Evolutionary conservation across 2,113 vertebrate species (phyloP).

Genomic region (Tor tambroides): DNA sequence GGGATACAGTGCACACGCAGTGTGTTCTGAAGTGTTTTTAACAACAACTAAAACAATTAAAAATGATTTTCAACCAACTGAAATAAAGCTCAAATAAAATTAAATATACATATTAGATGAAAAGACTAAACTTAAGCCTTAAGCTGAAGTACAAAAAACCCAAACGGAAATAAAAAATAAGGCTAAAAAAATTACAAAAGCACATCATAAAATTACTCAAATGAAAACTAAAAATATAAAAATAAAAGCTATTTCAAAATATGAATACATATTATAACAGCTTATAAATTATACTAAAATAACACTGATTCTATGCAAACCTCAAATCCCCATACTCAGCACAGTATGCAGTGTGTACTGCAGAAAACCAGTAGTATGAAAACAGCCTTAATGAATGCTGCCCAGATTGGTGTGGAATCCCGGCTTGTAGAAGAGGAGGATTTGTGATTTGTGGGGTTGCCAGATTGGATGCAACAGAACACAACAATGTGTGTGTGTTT

Average conservation of each 20-base stretch:
- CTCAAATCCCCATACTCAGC: too few species aligned
- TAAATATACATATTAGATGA: background rate
- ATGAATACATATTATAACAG: too few species aligned
- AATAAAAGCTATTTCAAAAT: too few species aligned
- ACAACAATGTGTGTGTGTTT: background rate
- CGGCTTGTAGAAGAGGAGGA: background rate
- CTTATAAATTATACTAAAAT: too few species aligned
- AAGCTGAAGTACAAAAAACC: background rate
- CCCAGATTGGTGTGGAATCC: background rate
- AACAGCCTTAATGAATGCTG: background rate
- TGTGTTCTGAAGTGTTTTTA: background rate
- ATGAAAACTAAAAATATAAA: too few species aligned
- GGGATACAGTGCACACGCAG: background rate
- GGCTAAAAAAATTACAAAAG: background rate
- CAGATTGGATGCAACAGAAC: conserved; percentile 6
- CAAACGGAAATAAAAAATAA: background rate
- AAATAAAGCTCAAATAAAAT: background rate
- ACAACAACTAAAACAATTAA: background rate
- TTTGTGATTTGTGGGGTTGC: conserved; percentile 24
- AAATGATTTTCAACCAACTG: background rate
- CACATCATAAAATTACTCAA: background rate
- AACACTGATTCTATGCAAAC: too few species aligned
- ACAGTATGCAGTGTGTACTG: background rate
- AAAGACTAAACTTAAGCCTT: too few species aligned
- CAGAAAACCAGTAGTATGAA: background rate